Percentiles rank a stretch among this genome's conserved stretches.
Evolutionary conservation across 30 jellyfish, hydroid and myxozoan species (phyloP).

Genomic region (Aurelia coerulea): DNA sequence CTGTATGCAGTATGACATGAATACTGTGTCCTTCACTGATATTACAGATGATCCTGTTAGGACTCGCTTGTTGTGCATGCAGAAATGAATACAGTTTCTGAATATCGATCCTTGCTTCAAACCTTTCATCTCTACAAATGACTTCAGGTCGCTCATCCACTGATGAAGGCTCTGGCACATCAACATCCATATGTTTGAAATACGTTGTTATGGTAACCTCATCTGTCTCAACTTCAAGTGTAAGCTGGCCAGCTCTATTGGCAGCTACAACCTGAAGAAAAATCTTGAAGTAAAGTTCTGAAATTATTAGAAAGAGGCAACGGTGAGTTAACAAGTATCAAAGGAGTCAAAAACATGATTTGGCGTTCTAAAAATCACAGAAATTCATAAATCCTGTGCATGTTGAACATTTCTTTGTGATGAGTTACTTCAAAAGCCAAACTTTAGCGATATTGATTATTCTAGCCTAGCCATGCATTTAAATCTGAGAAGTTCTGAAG

Average conservation of each 20-base stretch:
- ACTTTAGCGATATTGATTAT: no score
- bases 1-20: constrained; percentile 68
- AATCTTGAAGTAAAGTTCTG: neutral
- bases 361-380: no score
- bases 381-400: no score
- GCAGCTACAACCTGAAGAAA: constrained; percentile 82
- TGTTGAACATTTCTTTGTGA: no score
- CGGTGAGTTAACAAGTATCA: no score
- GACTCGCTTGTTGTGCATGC: constrained; percentile 82
- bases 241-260: constrained; percentile 64
- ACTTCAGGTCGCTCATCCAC: constrained; percentile 56
- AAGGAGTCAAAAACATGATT: no score
- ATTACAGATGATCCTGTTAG: constrained; percentile 62
- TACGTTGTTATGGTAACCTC: constrained; percentile 89
- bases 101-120: constrained; percentile 87
- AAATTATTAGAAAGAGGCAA: no score
- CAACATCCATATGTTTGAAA: constrained; percentile 73
- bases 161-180: constrained; percentile 3
- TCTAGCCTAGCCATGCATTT: no score
- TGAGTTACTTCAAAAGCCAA: no score
- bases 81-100: constrained; percentile 78
- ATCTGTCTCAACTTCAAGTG: constrained; percentile 82
- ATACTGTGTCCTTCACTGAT: constrained; percentile 79
- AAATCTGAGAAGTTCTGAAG: no score
- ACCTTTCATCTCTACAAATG: constrained; percentile 38